Conservation (phyloP, 2,888 invertebrate genomes). For the Andrena minutula region DNA sequence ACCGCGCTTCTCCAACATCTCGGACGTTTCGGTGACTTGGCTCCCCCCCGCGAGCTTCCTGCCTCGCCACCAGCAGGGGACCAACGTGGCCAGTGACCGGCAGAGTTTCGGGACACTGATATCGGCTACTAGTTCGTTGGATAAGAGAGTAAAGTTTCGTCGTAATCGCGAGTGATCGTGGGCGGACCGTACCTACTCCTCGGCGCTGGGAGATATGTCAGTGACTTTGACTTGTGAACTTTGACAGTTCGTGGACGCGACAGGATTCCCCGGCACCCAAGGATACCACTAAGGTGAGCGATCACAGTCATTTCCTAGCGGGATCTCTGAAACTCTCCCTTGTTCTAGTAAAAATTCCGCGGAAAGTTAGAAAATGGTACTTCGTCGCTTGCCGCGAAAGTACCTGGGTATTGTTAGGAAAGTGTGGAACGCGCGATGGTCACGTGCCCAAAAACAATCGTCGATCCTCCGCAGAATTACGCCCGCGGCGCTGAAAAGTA, state of each 20-base stretch:
- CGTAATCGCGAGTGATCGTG: constrained; percentile 37
- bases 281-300: constrained; percentile 71
- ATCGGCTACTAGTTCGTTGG: background rate
- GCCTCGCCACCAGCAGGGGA: too few relatives aligned
- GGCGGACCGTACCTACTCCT: background rate
- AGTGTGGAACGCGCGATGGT: background rate
- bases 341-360: background rate
- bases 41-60: too few relatives aligned
- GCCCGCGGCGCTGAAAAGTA: background rate
- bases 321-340: background rate
- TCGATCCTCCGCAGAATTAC: too few relatives aligned
- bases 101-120: background rate
- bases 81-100: too few relatives aligned
- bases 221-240: constrained; percentile 78
- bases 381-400: background rate
- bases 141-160: too few relatives aligned
- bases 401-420: background rate
- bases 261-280: constrained; percentile 66
- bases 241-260: constrained; percentile 76
- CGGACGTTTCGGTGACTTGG: too few relatives aligned
- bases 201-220: constrained; percentile 72
- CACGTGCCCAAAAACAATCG: background rate
- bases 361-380: background rate
- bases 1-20: too few relatives aligned
- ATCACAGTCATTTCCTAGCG: background rate